phyloP scores from a whole-genome alignment of 2,113 vertebrate genomes.

The Vireo altiloquus region DNA sequence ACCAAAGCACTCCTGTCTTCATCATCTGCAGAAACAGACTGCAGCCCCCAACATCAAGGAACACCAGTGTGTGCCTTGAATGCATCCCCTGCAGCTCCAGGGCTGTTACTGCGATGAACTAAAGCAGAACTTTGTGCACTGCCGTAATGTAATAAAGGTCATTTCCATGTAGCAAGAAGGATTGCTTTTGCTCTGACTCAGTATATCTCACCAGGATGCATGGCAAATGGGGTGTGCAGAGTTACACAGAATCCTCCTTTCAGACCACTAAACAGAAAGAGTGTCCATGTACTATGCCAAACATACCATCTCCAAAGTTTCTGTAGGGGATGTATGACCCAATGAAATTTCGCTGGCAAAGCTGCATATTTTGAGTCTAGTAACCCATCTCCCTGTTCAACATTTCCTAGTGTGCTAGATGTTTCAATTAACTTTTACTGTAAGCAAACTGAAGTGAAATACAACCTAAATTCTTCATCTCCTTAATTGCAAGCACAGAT shows the following conservation, averaged over 20 bases:
- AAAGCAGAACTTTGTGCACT: constrained; percentile 11
- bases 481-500: background rate
- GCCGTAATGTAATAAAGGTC: background rate
- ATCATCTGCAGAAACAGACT: background rate
- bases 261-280: background rate
- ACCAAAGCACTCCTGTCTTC: background rate
- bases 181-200: background rate
- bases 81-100: background rate
- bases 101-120: background rate
- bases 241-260: constrained; percentile 15
- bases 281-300: background rate
- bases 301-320: background rate
- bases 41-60: background rate
- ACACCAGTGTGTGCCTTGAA: background rate
- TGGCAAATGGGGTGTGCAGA: background rate
- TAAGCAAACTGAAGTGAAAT: background rate
- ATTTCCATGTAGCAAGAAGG: background rate
- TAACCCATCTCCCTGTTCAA: background rate
- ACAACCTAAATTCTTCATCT: background rate
- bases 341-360: background rate
- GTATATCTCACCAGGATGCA: background rate
- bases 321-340: background rate
- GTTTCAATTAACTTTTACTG: background rate
- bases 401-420: background rate
- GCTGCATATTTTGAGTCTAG: background rate